Conservation (phyloP, 1,140 invertebrate genomes). For the Lucilia cuprina region DNA sequence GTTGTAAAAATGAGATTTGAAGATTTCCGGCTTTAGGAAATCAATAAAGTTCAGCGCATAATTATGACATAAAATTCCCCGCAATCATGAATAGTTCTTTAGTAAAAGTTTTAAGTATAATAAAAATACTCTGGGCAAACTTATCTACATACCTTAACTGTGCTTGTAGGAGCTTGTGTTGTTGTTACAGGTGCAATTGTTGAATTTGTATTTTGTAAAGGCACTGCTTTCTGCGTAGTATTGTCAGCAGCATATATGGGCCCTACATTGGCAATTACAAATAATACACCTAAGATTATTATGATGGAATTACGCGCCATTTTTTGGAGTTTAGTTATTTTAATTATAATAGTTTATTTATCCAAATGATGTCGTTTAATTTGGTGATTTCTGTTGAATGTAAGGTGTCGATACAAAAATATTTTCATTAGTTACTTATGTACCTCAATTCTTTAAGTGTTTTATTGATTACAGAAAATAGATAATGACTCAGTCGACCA, state of each 20-base stretch:
- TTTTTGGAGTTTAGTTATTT: too few species aligned
- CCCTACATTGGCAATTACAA: not conserved
- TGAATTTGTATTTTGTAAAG: not conserved
- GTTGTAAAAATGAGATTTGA: too few species aligned
- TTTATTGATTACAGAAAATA: not conserved
- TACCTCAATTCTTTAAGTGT: not conserved
- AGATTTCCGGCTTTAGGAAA: too few species aligned
- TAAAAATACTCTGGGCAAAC: not conserved
- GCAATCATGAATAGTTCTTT: too few species aligned
- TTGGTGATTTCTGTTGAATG: not conserved
- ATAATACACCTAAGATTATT: not conserved
- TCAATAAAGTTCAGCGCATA: too few species aligned
- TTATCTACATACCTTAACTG: conserved; percentile 15
- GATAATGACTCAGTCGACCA: conserved; percentile 16
- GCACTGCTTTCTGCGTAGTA: conserved; percentile 6
- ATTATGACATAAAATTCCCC: too few species aligned
- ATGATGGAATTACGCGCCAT: not conserved
- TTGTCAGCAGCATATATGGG: not conserved
- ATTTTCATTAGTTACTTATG: not conserved
- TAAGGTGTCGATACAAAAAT: not conserved
- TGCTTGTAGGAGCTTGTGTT: conserved; percentile 1
- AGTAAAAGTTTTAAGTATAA: too few species aligned
- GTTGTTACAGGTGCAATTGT: not conserved
- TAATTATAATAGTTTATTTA: not conserved
- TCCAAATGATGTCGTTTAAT: not conserved